phyloP scores from a whole-genome alignment of 1,140 invertebrate species.

The Listronotus bonariensis region DNA sequence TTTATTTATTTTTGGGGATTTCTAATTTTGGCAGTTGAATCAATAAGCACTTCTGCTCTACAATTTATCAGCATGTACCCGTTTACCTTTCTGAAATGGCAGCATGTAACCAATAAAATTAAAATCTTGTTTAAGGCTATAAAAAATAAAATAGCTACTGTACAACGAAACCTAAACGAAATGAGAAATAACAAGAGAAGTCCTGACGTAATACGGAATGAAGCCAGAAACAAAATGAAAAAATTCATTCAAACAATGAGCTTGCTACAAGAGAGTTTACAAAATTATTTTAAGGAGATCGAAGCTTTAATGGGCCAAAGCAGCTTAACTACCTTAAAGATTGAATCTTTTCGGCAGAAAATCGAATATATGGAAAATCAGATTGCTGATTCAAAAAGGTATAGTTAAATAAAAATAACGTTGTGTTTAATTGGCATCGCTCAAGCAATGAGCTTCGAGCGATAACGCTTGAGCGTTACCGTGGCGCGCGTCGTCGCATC shows the following conservation, averaged over 20 bases:
- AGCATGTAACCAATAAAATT: no score
- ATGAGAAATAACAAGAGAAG: constrained; percentile 32
- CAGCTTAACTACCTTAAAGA: constrained; percentile 18
- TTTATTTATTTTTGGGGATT: no score
- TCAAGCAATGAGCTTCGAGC: no score
- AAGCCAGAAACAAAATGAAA: constrained; percentile 22
- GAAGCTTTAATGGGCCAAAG: constrained; percentile 10
- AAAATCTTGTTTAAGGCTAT: constrained; percentile 11
- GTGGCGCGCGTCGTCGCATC: no score
- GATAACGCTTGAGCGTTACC: no score
- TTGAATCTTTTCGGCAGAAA: constrained; percentile 19
- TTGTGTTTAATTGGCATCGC: no score
- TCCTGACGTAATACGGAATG: constrained; percentile 23
- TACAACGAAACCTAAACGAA: constrained; percentile 8
- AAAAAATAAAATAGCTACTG: constrained; percentile 14
- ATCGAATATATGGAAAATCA: constrained; percentile 22
- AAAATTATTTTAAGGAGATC: constrained; percentile 25
- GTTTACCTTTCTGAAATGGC: no score
- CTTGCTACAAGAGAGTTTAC: constrained; percentile 17
- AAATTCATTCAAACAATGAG: constrained; percentile 23
- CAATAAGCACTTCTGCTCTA: no score
- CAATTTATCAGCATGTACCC: no score
- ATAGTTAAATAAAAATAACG: no score
- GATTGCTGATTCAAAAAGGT: constrained; percentile 10
- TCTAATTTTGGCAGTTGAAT: no score